Evolutionary conservation across 2,888 invertebrate genomes (phyloP), one percentile per base, ranked within the genome.

Genomic region (Campoplex nolae): DNA sequence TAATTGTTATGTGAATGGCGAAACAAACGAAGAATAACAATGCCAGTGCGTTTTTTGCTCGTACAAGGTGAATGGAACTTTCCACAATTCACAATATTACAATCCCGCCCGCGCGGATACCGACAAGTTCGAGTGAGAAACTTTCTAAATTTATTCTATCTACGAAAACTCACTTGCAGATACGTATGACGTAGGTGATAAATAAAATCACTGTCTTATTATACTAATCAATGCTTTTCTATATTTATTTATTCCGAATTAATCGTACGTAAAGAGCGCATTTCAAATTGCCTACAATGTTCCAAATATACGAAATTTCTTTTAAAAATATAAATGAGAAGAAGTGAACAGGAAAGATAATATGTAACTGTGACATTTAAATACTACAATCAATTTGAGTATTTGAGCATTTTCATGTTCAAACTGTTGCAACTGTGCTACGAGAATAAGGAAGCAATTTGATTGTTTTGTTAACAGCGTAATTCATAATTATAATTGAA

Each of bases 31-130:
- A 54, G 62, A 65, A 68, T 71, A 71, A 6, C 58, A 78, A 76
- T 65, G n/a, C n/a, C 65, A 32, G 45, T 13, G 28, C 38, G 18
- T 45, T 78, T 84, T 75, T 70, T 51, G 38, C 54, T 74, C 38
- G 45, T 11, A 75, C 62, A 65, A 85, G 67, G 88, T 87, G 88
- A 87, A 74, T 56, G 85, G 80, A 81, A 88, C 85, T 88, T 85
- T 88, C 85, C 88, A 87, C 80, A 73, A 76, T 67, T 83, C 88
- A 87, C 80, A 73, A 76, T 67, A 80, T 71, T 56, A 28, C 35
- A 56, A 79, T 75, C 74, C 65, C 70, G 58, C n/a, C 48, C 56
- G 18, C n/a, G n/a, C n/a, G n/a, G 42, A 78, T 42, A 71, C 75
- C 75, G 51, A 70, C 51, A 42, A 62, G 71, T 77, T 48, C 38